A percentile compares a stretch with the other conserved stretches of the same genome.
phyloP scores from a whole-genome alignment of 2,888 invertebrate species.

The Zhengitettix transpicula region DNA sequence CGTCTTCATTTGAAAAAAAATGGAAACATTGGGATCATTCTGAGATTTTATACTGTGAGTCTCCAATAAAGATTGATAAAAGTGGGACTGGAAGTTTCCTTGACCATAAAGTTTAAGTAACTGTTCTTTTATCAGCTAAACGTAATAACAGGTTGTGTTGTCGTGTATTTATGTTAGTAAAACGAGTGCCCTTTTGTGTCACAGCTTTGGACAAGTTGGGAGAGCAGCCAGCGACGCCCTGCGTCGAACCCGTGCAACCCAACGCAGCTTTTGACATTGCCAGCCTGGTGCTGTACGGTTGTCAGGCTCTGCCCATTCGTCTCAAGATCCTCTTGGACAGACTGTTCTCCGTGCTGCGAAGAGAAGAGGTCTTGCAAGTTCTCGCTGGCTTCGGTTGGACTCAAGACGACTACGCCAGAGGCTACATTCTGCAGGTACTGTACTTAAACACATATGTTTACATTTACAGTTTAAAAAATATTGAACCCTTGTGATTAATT shows the following conservation, averaged over 20 bases:
- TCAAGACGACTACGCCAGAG: constrained; percentile 57
- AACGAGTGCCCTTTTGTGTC: constrained; percentile 23
- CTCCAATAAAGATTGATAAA: no score
- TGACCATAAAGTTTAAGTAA: no score
- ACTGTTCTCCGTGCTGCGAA: constrained; percentile 52
- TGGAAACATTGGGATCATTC: no score
- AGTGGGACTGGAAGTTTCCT: no score
- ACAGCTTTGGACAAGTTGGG: constrained; percentile 57
- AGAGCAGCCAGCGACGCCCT: constrained; percentile 47
- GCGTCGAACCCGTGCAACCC: constrained; percentile 31
- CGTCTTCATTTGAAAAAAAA: no score
- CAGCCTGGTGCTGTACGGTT: constrained; percentile 57
- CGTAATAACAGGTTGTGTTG: no score
- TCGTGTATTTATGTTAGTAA: no score
- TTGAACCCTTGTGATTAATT: no score
- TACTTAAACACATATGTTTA: no score
- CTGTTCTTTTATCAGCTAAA: no score
- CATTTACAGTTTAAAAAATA: no score
- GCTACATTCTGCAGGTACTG: constrained; percentile 56
- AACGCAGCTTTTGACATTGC: constrained; percentile 62
- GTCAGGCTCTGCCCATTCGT: constrained; percentile 55
- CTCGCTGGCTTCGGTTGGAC: constrained; percentile 63
- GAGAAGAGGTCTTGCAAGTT: constrained; percentile 53
- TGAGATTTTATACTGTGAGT: no score
- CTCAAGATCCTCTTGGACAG: constrained; percentile 58